Evolutionary conservation across 2,888 invertebrate genomes (phyloP).

Genomic region (Cheiracanthium punctorium): DNA sequence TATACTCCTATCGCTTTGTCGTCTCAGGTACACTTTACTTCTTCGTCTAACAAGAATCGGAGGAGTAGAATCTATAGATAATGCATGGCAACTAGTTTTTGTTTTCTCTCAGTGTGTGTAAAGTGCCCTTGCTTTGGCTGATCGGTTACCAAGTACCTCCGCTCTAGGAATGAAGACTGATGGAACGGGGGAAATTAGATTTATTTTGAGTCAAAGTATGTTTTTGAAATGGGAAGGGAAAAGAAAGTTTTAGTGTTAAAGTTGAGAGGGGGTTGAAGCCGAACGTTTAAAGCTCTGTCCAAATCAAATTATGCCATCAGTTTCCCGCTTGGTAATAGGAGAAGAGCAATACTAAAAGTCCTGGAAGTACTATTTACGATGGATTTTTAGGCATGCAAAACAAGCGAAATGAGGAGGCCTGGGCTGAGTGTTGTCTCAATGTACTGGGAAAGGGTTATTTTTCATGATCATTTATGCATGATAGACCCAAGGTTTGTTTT

Average conservation of each 20-base stretch:
- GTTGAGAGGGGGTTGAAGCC: background rate
- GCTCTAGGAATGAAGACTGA: conserved; percentile 60
- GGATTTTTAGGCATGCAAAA: conserved; percentile 1
- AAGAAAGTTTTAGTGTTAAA: conserved; percentile 13
- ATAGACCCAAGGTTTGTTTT: background rate
- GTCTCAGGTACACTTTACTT: conserved; percentile 1
- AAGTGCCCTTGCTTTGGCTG: conserved; percentile 29
- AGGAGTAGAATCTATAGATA: conserved; percentile 54
- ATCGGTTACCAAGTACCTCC: conserved; percentile 33
- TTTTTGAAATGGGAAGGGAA: background rate
- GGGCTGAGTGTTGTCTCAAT: background rate
- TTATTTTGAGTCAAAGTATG: conserved; percentile 28
- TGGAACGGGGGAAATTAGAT: conserved; percentile 62
- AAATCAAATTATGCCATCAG: conserved; percentile 12
- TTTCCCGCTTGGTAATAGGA: background rate
- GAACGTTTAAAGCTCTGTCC: conserved; percentile 20
- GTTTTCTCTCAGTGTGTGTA: background rate
- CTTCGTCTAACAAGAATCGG: conserved; percentile 36
- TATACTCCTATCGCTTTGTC: conserved; percentile 4
- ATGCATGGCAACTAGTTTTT: conserved; percentile 55
- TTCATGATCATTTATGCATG: conserved; percentile 8
- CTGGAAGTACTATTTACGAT: conserved; percentile 1
- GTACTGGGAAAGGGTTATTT: background rate
- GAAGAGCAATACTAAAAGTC: background rate
- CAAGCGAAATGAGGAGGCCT: background rate